Evolutionary conservation across 2,888 invertebrate genomes (phyloP), one percentile per base, ranked within the genome.

Genomic region (Agrochola lychnidis): DNA sequence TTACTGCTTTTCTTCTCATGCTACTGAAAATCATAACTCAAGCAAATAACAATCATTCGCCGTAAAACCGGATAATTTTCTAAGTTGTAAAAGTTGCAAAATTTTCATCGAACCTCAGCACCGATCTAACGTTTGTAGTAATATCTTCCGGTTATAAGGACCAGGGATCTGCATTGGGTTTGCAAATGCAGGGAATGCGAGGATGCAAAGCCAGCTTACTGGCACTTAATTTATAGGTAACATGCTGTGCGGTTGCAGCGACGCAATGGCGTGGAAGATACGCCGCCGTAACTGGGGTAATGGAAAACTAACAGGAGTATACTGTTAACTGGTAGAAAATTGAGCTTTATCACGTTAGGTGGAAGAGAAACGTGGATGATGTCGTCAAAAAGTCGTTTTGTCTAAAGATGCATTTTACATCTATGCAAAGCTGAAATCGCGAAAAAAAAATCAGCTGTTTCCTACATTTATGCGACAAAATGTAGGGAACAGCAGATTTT

Each of bases 181-280:
- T 30, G 80, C 67, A 83, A 80, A 83, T 67, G 25, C 48, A 48
- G 40, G 10, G 36, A 36, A 77, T 56, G 70, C 70, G 59, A 30
- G 30, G 61, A 67, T 71, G 82, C 64, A 63, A 63, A 42, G 48
- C 78, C 45, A 53, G 79, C 64, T 80, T 57, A 71, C 42, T 36
- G 59, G 30, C 57, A 51, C 30, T 16, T 83, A 79, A 83, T 83
- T 80, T 80, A 83, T 79, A 66, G 61, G 71, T 51, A 70, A 25
- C 25, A 42, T 83, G 53, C 59, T 62, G 62, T 30, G 57, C 19
- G 61, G 56, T 53, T 45, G 53, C 45, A 40, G 64, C 72, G n/a
- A 81, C 59, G 68, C 63, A 84, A 84, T 84, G 81, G 67, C 42
- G 57, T 51, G 72, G 68, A 76, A 76, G 81, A 84, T 69, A 67